Evolutionary conservation across 2,888 invertebrate species (phyloP).

Genomic region (Linnaemya tessellans): DNA sequence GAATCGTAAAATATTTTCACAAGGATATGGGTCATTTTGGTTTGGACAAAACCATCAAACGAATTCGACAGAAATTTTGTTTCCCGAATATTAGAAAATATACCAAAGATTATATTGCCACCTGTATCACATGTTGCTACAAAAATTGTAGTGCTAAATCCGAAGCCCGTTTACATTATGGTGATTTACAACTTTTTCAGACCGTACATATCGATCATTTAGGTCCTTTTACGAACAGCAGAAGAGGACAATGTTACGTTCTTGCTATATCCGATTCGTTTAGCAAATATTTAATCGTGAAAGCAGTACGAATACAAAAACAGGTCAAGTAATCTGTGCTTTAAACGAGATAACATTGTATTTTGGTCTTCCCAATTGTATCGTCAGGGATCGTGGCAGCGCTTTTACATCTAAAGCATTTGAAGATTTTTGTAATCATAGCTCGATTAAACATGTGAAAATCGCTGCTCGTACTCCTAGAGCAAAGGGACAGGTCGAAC

Average conservation of each 20-base stretch:
- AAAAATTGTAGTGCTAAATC: slow-evolving; percentile 10
- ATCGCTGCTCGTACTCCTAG: background rate
- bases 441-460: background rate
- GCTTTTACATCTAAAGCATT: slow-evolving; percentile 71
- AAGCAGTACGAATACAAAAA: slow-evolving; percentile 61
- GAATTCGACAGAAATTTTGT: slow-evolving; percentile 6
- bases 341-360: background rate
- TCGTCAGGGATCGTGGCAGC: slow-evolving; percentile 70
- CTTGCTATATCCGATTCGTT: slow-evolving; percentile 59
- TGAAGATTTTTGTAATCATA: slow-evolving; percentile 54
- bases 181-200: slow-evolving; percentile 27
- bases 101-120: too few relatives aligned
- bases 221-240: slow-evolving; percentile 47
- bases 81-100: slow-evolving; percentile 20
- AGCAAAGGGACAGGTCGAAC: slow-evolving; percentile 26
- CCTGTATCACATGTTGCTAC: background rate
- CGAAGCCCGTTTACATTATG: slow-evolving; percentile 25
- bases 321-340: slow-evolving; percentile 58
- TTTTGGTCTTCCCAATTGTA: background rate
- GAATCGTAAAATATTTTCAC: background rate
- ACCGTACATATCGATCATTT: slow-evolving; percentile 56
- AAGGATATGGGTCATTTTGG: slow-evolving; percentile 5
- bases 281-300: slow-evolving; percentile 45
- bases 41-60: background rate
- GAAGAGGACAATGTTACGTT: slow-evolving; percentile 48